phyloP scores from a whole-genome alignment of 30 jellyfish, hydroid and myxozoan species.

The Aurelia aurita region DNA sequence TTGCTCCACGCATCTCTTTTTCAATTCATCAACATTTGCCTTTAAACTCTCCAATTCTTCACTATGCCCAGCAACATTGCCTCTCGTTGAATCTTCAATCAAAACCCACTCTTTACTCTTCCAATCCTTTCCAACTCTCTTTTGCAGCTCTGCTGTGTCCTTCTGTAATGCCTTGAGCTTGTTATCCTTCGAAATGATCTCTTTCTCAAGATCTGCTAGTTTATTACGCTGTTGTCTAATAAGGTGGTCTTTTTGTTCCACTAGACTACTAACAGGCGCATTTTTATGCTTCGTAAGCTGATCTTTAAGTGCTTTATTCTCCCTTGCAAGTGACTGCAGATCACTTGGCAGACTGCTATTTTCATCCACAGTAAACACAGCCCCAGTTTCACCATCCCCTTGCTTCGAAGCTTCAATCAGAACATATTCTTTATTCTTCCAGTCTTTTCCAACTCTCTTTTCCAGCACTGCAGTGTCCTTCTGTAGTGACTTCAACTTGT shows the following conservation, averaged over 20 bases:
- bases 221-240: constrained; percentile 15
- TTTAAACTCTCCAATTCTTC: constrained; percentile 40
- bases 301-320: constrained; percentile 20
- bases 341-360: constrained; percentile 8
- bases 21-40: not conserved
- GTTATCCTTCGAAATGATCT: not conserved
- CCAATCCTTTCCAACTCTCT: constrained; percentile 24
- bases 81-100: constrained; percentile 2
- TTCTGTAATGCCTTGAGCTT: not conserved
- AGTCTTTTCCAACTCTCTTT: constrained; percentile 6
- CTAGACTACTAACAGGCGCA: constrained; percentile 37
- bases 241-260: constrained; percentile 8
- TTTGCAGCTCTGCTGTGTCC: constrained; percentile 28
- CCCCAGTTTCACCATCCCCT: constrained; percentile 15
- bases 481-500: not conserved
- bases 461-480: constrained; percentile 29
- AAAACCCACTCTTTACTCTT: constrained; percentile 22
- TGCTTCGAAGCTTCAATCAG: constrained; percentile 5
- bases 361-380: constrained; percentile 4
- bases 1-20: constrained; percentile 9
- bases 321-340: constrained; percentile 10
- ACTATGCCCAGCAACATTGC: not conserved
- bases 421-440: constrained; percentile 35
- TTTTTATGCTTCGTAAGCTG: constrained; percentile 29
- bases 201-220: constrained; percentile 23